These are phyloP conservation scores for Scotopteryx bipunctaria DNA, from an alignment of 2,888 invertebrate species.

Conservation along the genomic window DNA sequence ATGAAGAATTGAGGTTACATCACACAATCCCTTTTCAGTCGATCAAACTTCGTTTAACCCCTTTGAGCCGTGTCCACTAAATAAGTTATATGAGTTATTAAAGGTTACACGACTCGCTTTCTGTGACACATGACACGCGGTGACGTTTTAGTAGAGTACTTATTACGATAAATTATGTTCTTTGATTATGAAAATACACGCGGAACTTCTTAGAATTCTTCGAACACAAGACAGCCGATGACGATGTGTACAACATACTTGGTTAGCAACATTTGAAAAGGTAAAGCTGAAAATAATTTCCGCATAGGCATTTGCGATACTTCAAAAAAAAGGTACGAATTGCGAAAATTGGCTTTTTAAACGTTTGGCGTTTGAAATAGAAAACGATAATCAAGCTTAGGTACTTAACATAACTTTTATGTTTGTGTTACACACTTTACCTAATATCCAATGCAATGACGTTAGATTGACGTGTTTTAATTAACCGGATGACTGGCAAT, in stretches of 20 bases:
- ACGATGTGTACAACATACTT: no score
- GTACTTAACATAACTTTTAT: no score
- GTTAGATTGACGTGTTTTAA: background rate
- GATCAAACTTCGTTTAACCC: slow-evolving; percentile 36
- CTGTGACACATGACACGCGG: slow-evolving; percentile 10
- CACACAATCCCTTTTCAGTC: slow-evolving; percentile 35
- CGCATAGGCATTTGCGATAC: no score
- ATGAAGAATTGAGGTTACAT: slow-evolving; percentile 26
- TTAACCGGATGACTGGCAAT: background rate
- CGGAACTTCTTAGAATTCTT: no score
- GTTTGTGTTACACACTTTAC: background rate
- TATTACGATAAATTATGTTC: slow-evolving; percentile 6
- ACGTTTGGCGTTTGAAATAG: no score
- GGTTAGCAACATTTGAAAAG: no score
- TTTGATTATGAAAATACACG: background rate
- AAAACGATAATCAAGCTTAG: no score
- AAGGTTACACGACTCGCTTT: slow-evolving; percentile 35
- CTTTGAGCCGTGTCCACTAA: slow-evolving; percentile 34
- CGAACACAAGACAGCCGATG: no score
- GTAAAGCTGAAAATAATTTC: no score
- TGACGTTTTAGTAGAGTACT: no score
- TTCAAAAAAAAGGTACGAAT: no score
- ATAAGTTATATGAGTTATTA: slow-evolving; percentile 39
- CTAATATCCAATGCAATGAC: background rate
- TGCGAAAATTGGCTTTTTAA: no score